These are phyloP conservation scores for Podarcis cretensis DNA, from an alignment of 2,113 vertebrate species.

Conservation along the genomic window DNA sequence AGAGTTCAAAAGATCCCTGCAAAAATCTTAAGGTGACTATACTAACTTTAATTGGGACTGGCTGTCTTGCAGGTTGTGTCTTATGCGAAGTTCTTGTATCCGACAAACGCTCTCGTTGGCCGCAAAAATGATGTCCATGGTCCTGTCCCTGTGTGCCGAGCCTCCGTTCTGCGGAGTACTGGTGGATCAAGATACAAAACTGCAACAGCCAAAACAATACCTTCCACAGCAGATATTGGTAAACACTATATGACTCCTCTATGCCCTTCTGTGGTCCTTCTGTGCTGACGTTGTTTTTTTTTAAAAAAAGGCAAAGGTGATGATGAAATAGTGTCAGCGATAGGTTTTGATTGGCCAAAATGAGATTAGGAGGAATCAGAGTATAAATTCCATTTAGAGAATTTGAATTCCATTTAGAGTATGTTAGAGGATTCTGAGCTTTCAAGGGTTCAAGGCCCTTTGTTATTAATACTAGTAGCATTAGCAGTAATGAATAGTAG, in stretches of 20 bases:
- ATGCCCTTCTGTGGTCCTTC: not conserved
- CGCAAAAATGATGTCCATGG: conserved; percentile 82
- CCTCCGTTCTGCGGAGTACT: conserved; percentile 74
- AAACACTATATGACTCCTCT: conserved; percentile 17
- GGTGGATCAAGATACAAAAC: conserved; percentile 82
- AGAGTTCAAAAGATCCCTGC: not conserved
- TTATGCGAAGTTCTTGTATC: conserved; percentile 94
- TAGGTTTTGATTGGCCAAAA: not conserved
- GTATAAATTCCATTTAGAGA: not conserved
- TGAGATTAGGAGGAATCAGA: not conserved
- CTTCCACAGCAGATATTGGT: conserved; percentile 87
- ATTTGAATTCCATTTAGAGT: not conserved
- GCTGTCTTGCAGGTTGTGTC: conserved; percentile 87
- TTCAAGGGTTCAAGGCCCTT: not conserved
- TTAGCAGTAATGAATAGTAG: not conserved
- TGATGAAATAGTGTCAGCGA: not conserved
- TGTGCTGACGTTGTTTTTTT: not conserved
- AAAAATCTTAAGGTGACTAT: not conserved
- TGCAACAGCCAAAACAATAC: conserved; percentile 73
- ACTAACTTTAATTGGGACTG: not conserved
- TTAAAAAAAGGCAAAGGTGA: not conserved
- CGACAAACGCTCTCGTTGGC: conserved; percentile 90
- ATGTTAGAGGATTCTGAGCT: not conserved
- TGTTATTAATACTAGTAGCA: not conserved
- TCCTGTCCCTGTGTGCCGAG: conserved; percentile 75